Conservation (phyloP, 2,797 vertebrate genomes). For the Acestrorhynchus altus region DNA sequence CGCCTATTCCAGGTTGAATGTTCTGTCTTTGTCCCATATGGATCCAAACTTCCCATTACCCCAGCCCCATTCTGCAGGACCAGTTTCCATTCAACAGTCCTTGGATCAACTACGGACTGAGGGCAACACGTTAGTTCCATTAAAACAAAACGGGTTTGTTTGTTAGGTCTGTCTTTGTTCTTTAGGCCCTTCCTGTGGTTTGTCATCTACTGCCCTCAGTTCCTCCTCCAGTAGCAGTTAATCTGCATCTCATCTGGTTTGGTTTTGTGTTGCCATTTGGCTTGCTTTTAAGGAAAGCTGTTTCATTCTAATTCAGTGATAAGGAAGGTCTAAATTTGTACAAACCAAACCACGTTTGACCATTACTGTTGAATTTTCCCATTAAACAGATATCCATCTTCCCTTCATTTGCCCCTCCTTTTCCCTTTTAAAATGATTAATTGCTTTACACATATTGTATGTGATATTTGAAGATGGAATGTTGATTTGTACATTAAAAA, state of each 20-base stretch:
- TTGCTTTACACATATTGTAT: not conserved
- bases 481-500: too few relatives aligned
- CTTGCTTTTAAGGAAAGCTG: constrained; percentile 8
- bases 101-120: constrained; percentile 27
- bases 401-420: not conserved
- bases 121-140: constrained; percentile 58
- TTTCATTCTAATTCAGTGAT: not conserved
- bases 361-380: not conserved
- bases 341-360: not conserved
- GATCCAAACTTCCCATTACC: constrained; percentile 61
- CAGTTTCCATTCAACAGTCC: constrained; percentile 6
- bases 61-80: constrained; percentile 84
- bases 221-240: constrained; percentile 17
- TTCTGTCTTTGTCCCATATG: constrained; percentile 43
- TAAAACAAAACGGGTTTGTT: constrained; percentile 76
- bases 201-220: constrained; percentile 52
- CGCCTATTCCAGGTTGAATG: constrained; percentile 28
- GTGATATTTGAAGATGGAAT: not conserved
- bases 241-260: constrained; percentile 56
- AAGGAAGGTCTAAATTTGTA: not conserved
- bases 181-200: constrained; percentile 65
- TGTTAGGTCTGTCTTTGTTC: constrained; percentile 64
- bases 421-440: not conserved
- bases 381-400: not conserved
- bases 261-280: constrained; percentile 22